Conservation (phyloP, 1,140 invertebrate genomes). For the Bilobella aurantiaca region DNA sequence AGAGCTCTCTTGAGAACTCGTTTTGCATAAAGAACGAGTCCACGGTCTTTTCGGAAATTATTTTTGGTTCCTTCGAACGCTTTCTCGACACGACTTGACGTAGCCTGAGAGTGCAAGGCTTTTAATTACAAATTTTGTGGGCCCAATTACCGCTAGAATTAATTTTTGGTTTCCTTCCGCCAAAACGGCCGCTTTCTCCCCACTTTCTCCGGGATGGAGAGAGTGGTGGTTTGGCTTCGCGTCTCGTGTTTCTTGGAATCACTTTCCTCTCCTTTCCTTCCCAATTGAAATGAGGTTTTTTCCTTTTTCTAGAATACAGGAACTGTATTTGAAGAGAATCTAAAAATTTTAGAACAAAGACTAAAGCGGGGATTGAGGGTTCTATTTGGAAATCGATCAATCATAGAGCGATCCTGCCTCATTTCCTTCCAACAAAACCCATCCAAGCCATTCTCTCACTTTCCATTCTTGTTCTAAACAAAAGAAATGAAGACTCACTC, state of each 20-base stretch:
- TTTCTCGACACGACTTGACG: too few species aligned
- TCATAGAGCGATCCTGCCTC: not conserved
- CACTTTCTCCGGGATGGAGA: conserved; percentile 1
- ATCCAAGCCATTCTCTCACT: not conserved
- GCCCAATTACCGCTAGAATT: conserved; percentile 1
- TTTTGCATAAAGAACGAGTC: not conserved
- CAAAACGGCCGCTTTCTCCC: not conserved
- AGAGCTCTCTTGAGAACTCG: too few species aligned
- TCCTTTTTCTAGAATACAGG: not conserved
- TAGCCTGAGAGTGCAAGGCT: not conserved
- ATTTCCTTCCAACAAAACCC: not conserved
- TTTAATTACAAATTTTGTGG: conserved; percentile 1
- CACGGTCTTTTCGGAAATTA: not conserved
- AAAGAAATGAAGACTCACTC: not conserved
- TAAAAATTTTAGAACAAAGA: not conserved
- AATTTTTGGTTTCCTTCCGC: not conserved
- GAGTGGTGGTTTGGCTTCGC: too few species aligned
- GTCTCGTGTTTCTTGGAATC: not conserved
- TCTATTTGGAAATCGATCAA: conserved; percentile 3
- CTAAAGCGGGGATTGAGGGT: not conserved
- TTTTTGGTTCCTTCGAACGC: not conserved
- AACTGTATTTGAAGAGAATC: not conserved
- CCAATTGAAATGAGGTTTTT: not conserved
- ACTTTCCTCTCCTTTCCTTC: not conserved
- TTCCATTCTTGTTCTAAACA: not conserved